Evolutionary conservation across 2,888 invertebrate species (phyloP).

Genomic region (Uloborus plumipes): DNA sequence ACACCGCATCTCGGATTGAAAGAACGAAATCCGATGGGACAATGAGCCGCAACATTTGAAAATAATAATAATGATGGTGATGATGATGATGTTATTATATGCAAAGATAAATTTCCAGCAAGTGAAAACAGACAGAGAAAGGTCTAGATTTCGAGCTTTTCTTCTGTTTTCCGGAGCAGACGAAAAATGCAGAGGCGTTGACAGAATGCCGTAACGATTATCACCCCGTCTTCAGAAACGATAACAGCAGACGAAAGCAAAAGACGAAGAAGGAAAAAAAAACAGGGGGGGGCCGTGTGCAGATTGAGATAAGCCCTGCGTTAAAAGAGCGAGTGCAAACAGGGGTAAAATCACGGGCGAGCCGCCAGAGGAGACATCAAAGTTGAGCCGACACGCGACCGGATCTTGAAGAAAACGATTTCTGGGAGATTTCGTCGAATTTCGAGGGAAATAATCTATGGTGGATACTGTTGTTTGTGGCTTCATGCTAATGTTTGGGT

Average conservation of each 20-base stretch:
- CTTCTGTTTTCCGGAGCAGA: too few species aligned
- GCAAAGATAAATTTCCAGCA: too few species aligned
- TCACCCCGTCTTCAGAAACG: constrained; percentile 10
- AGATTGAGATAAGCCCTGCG: constrained; percentile 13
- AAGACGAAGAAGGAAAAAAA: constrained; percentile 16
- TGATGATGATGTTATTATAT: too few species aligned
- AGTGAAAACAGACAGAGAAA: too few species aligned
- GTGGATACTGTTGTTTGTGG: not conserved
- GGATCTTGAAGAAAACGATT: not conserved
- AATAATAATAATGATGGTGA: too few species aligned
- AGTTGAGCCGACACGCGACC: constrained; percentile 11
- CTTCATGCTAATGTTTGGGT: constrained; percentile 2
- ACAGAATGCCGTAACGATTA: constrained; percentile 56
- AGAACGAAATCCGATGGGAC: too few species aligned
- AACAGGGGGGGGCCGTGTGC: not conserved
- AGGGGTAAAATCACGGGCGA: constrained; percentile 7
- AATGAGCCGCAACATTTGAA: too few species aligned
- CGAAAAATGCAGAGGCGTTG: constrained; percentile 30
- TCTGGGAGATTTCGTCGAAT: not conserved
- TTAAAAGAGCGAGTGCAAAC: constrained; percentile 12
- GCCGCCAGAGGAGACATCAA: constrained; percentile 43
- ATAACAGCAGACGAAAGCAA: not conserved
- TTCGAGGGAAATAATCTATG: not conserved
- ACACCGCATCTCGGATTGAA: too few species aligned
- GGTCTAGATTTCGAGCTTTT: too few species aligned